Base-by-base conservation (phyloP, 2,113 vertebrate genomes). In the Alligator mississippiensis region DNA sequence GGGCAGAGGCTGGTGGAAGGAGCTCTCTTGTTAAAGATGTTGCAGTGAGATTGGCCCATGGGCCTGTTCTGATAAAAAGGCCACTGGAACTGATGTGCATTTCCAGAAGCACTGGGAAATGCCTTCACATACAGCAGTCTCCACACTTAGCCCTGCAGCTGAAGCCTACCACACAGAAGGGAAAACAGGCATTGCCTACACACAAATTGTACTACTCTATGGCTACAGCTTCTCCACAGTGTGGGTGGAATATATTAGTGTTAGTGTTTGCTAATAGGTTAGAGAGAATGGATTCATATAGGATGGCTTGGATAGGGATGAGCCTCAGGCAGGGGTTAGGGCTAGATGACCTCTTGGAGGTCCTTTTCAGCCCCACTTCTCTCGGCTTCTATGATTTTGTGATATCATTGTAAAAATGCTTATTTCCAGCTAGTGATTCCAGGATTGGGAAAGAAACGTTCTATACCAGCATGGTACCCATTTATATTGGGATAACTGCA, bases 41-140 rank as follows among this genome's bases (percentile, higher is more conserved):
- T 96, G 94, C 93, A 96, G 94, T 94, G 87, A 92, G 82, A 90
- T 30, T 4, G 94, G 82, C 85, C 72, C 60, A 38, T 90, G 90
- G 61, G 83, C 68, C n/a, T 28, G 2, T 34, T 1, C 70, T 86
- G 94, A 93, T 80, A 93, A 94, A 95, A 97, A 92, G 94, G 92
- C 78, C 90, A 89, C 75, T 24, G 62, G 61, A 1, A 4, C 84
- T 93, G 93, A 55, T 21, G 70, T 58, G 58, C 30, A 80, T 95
- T 93, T 93, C 88, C 91, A 93, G 94, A 87, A 95, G 87, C 1
- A 0, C 61, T 94, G 93, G 80, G 87, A 89, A 90, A 93, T 25
- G 77, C 34, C 87, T 72, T 34, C 75, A 87, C 34, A 21, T 82
- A 70, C 30, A 64, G 89, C 77, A 84, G 81, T 11, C 63, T 94